A percentile compares a stretch with the other conserved stretches of the same genome.
phyloP scores from a whole-genome alignment of 1,140 invertebrate species.

The Saccostrea cuccullata region DNA sequence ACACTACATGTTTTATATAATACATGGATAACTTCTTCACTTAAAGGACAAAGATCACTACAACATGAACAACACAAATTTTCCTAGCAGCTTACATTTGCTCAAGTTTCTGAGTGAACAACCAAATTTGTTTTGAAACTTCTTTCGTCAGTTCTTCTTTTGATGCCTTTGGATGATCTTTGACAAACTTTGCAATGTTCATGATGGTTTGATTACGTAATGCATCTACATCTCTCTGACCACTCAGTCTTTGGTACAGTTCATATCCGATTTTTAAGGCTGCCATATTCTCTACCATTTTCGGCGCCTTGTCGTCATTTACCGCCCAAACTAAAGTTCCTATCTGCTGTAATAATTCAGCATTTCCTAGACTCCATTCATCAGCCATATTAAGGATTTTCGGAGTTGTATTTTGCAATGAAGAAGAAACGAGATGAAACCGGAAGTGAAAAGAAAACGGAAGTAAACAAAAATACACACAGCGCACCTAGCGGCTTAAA shows the following conservation, averaged over 20 bases:
- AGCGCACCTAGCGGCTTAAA: slow-evolving; percentile 41
- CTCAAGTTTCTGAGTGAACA: slow-evolving; percentile 64
- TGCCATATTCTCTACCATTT: slow-evolving; percentile 58
- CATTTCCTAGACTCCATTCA: slow-evolving; percentile 50
- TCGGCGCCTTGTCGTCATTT: slow-evolving; percentile 51
- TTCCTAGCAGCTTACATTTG: slow-evolving; percentile 50
- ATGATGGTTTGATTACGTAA: slow-evolving; percentile 65
- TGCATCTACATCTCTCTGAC: slow-evolving; percentile 64
- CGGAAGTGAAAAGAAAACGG: not conserved
- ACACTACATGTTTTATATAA: too few species aligned
- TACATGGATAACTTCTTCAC: too few species aligned
- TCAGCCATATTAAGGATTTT: not conserved
- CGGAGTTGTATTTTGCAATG: not conserved
- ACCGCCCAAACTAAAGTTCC: slow-evolving; percentile 59
- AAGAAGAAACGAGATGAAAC: not conserved
- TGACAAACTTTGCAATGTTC: slow-evolving; percentile 66
- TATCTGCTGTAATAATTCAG: slow-evolving; percentile 63
- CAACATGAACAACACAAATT: too few species aligned
- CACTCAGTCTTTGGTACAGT: slow-evolving; percentile 62
- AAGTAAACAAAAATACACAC: slow-evolving; percentile 42
- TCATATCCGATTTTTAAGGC: slow-evolving; percentile 58
- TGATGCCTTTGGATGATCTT: slow-evolving; percentile 67
- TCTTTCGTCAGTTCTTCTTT: slow-evolving; percentile 66
- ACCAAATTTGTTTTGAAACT: slow-evolving; percentile 61
- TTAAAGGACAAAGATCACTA: too few species aligned